Base-by-base conservation (phyloP, 2,888 invertebrate species). In the Eulithis testata region DNA sequence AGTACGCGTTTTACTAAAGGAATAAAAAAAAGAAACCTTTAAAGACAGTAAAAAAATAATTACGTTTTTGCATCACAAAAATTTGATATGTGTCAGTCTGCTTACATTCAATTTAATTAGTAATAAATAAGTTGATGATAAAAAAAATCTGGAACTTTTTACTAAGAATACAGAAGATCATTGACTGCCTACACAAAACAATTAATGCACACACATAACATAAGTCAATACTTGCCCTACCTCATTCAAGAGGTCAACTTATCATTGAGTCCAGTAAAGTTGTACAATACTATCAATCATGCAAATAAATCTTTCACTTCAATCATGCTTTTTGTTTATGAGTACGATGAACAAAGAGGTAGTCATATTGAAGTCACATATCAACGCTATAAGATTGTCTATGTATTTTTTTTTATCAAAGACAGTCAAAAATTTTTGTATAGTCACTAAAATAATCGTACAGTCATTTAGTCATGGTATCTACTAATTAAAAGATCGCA, bases 1-100 rank as follows among this genome's bases (percentile, higher is more conserved):
- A 21, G 21, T 21, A 21, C 21, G 21, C 21, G 21, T 21, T 21
- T 21, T 21, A 58, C 58, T 61, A 76, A 76, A 77, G 74, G 78
- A 77, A 77, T 75, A 73, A 6, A 40, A 36, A 36, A 52, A 52
- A 14, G 1, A 6, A 14, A 14, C 7, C 2, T 12, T 11, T 1
- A 31, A 3, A 4, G 6, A 14, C 12, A 47, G 7, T n/a, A n/a
- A n/a, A n/a, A 44, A 44, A 44, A 11, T 44, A 44, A n/a, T n/a
- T 21, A 21, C 21, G 21, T 21, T 21, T 21, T 21, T n/a, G 2
- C 9, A 14, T 8, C 1, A 8, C 8, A 21, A 21, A 47, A 47
- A 14, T 1, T 6, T 31, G 31, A 3, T 31, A 31, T 31, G 31
- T 1, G 21, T 21, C 21, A 21, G 21, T 21, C 21, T 21, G 21